Percentiles rank a stretch among this genome's conserved stretches.
These are phyloP conservation scores for Olivierus martensii DNA, from an alignment of 1,140 invertebrate genomes.

Conservation along the genomic window DNA sequence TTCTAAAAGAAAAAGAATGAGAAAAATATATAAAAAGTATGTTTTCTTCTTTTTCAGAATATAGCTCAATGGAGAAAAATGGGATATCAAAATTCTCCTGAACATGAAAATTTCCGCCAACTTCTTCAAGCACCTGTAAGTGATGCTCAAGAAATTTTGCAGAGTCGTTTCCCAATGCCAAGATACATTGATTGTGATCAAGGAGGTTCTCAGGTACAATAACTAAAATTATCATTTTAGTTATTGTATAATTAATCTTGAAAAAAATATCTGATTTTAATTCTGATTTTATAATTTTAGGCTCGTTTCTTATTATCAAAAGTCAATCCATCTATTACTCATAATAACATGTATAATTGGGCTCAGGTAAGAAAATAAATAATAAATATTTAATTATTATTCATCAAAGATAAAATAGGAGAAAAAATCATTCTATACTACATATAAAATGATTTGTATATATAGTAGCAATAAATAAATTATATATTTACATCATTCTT, in stretches of 20 bases:
- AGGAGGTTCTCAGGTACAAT: conserved; percentile 68
- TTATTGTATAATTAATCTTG: no score
- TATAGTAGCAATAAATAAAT: no score
- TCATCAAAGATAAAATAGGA: no score
- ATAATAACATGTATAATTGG: conserved; percentile 62
- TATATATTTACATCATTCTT: no score
- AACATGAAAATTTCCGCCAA: conserved; percentile 96
- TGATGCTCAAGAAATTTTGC: conserved; percentile 93
- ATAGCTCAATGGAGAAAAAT: conserved; percentile 92
- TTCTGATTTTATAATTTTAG: conserved; percentile 38
- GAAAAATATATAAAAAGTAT: no score
- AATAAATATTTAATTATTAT: no score
- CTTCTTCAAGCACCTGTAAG: conserved; percentile 89
- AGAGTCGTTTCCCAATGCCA: conserved; percentile 92
- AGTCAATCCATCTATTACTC: conserved; percentile 99
- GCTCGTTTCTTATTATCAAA: conserved; percentile 95
- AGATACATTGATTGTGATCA: conserved; percentile 98
- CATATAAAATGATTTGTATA: no score
- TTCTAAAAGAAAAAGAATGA: no score
- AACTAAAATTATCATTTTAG: not conserved
- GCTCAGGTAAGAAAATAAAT: no score
- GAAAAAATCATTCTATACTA: no score
- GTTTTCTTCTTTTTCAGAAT: conserved; percentile 44
- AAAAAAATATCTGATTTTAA: no score
- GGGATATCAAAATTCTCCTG: conserved; percentile 89